Evolutionary conservation across 2,797 vertebrate species (phyloP), one percentile per base, ranked within the genome.

Genomic region (Rhinophrynus dorsalis): DNA sequence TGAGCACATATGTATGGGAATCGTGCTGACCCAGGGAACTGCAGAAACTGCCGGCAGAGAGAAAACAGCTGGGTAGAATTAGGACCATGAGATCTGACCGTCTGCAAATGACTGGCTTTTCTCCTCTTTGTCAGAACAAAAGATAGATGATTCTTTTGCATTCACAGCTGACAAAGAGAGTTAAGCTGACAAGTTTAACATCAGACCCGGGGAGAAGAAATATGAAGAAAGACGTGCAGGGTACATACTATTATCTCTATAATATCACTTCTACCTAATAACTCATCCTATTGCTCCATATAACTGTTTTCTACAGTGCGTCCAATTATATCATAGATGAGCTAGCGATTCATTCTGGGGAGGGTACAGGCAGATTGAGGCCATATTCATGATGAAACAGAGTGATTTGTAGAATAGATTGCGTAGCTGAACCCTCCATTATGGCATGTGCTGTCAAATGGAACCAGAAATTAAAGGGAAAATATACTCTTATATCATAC

Each of bases 41-140:
- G 51, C 42, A 7, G 18, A 29, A n/a, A 37, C 44, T 6, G 54
- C 11, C 26, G 11, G 24, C 26, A 42, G 13, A 32, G 24, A 37
- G 44, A 3, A 51, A 50, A 52, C 69, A 72, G 61, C 50, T 65
- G 68, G 60, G 26, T 24, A 51, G 52, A 58, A 58, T 72, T 58
- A 72, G 33, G 17, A 8, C 18, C 1, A 7, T 15, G 23, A 42
- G 42, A 57, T 17, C 26, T 11, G 33, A 57, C 52, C 23, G 27
- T 57, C 65, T 50, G 40, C 9, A 29, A 61, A 35, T 17, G 4
- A 45, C 20, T 6, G 52, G 15, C 5, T 48, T 58, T 29, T 65
- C 45, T 50, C 35, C 50, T 11, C 5, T 57, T 57, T 57, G 20
- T 38, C 21, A 33, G 54, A 58, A 72, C 69, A 62, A 71, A 71